Conservation (phyloP, 2,113 vertebrate species). For the Xyrauchen texanus region DNA sequence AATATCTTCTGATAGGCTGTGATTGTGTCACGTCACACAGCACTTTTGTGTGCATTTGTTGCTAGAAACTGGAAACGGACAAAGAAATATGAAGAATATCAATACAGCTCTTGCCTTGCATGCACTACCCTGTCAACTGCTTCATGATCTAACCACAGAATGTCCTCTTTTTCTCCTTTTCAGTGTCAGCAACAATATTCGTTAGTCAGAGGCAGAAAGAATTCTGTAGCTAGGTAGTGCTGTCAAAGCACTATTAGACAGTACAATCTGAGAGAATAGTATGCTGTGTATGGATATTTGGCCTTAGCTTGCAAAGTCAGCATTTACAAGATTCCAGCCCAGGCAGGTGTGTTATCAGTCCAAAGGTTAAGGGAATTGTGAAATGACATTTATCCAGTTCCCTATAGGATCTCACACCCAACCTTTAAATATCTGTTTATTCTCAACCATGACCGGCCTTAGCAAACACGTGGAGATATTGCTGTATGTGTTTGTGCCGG, state of each 20-base stretch:
- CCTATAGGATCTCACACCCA: conserved; percentile 39
- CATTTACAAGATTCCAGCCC: conserved; percentile 36
- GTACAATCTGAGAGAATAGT: conserved; percentile 1
- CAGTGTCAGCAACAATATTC: conserved; percentile 29
- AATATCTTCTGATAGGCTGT: too few species aligned
- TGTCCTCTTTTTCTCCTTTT: conserved; percentile 19
- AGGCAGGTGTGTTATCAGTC: conserved; percentile 42
- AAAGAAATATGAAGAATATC: neutral
- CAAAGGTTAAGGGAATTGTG: conserved; percentile 45
- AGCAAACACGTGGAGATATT: conserved; percentile 61
- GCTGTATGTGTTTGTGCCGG: conserved; percentile 59
- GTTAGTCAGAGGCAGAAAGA: neutral
- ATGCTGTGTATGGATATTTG: conserved; percentile 25
- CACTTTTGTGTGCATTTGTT: neutral
- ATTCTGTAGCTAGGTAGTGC: conserved; percentile 8
- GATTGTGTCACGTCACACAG: too few species aligned
- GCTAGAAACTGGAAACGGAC: neutral
- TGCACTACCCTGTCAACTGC: neutral
- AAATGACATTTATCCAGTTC: conserved; percentile 40
- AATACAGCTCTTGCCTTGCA: neutral
- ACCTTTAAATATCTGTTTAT: conserved; percentile 41
- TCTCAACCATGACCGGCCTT: conserved; percentile 49
- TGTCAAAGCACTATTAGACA: conserved; percentile 34
- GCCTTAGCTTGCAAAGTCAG: conserved; percentile 36
- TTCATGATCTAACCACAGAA: neutral